phyloP scores from a whole-genome alignment of 2,113 vertebrate genomes.

The Neoarius graeffei region DNA sequence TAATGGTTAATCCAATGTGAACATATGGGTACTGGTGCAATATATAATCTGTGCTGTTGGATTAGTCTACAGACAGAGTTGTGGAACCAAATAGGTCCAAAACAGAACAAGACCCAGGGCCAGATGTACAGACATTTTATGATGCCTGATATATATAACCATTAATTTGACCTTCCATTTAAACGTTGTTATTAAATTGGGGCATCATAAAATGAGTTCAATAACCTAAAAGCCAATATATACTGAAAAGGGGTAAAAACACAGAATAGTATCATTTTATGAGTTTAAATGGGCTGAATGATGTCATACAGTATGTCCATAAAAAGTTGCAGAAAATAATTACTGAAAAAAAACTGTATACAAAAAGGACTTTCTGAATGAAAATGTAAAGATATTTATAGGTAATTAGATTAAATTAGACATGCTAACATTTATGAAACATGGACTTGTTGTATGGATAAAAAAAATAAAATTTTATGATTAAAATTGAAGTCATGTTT shows the following conservation, averaged over 20 bases:
- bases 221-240: background rate
- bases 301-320: background rate
- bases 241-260: too few relatives aligned
- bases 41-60: background rate
- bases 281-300: background rate
- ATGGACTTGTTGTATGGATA: background rate
- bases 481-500: background rate
- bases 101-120: background rate
- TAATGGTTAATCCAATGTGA: background rate
- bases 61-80: background rate
- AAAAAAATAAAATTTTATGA: background rate
- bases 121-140: background rate
- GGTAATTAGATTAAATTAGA: background rate
- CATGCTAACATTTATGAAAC: background rate
- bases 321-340: background rate
- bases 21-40: background rate
- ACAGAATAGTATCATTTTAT: too few relatives aligned
- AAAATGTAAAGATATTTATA: background rate
- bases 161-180: background rate
- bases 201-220: constrained; percentile 25
- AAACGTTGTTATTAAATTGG: background rate
- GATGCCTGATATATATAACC: background rate
- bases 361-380: background rate
- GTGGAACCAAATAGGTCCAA: background rate
- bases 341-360: too few relatives aligned